phyloP scores from a whole-genome alignment of 1,140 invertebrate species.

The Trichomalopsis sarcophagae region DNA sequence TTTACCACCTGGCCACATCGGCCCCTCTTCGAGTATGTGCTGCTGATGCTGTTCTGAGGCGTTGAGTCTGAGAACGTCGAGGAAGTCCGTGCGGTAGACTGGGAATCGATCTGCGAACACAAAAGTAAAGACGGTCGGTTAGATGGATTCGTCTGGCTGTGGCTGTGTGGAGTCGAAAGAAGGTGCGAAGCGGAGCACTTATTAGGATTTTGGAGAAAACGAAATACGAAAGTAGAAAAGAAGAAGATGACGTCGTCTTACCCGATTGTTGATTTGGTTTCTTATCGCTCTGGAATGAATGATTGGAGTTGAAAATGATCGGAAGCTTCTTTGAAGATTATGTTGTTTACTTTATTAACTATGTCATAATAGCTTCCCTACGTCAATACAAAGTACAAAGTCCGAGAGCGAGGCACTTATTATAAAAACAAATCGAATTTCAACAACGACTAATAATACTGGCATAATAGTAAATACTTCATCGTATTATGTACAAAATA shows the following conservation, averaged over 20 bases:
- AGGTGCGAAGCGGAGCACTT: slow-evolving; percentile 4
- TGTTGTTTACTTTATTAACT: not conserved
- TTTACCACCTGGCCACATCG: slow-evolving; percentile 56
- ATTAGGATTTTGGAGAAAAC: not conserved
- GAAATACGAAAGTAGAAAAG: not conserved
- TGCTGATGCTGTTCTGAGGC: slow-evolving; percentile 42
- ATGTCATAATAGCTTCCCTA: not conserved
- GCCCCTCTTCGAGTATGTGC: slow-evolving; percentile 57
- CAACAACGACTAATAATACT: too few species aligned
- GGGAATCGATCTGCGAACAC: slow-evolving; percentile 64
- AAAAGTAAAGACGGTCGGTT: slow-evolving; percentile 47
- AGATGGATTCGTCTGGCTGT: not conserved
- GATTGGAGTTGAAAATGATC: not conserved
- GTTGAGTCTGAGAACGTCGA: slow-evolving; percentile 58
- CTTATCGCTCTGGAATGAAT: not conserved
- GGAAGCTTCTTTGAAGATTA: not conserved
- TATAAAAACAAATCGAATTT: not conserved
- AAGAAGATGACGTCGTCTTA: not conserved
- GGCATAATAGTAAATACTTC: too few species aligned
- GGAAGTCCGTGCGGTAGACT: slow-evolving; percentile 52
- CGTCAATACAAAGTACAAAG: not conserved
- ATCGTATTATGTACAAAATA: too few species aligned
- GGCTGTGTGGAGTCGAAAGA: not conserved
- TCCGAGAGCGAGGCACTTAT: not conserved
- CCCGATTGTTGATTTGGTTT: not conserved